Base-by-base conservation (phyloP, 2,797 vertebrate species). In the Enteromius radiatus region DNA sequence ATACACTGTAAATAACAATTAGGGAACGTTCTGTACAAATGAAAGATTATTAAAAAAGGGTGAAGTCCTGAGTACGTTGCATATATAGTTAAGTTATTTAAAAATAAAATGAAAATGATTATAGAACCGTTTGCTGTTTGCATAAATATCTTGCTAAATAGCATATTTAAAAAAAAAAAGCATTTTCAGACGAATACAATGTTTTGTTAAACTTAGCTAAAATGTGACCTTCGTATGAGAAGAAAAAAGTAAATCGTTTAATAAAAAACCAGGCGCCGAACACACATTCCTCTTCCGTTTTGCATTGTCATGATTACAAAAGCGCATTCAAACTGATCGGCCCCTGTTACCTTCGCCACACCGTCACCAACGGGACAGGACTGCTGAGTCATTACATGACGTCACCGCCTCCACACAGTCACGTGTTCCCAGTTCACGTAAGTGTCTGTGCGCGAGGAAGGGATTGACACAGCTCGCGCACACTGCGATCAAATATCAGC, bases 371-470 rank as follows among this genome's bases (percentile, higher is more conserved):
- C 65, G 47, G 33, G 0, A 26, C n/a, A 77, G 84, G 65, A 90
- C 4, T 87, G 94, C 93, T 91, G 93, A 95, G 93, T 95, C 94
- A 96, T 86, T 41, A 36, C 3, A 74, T 92, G 91, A 92, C 90
- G 92, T 38, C 88, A 85, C 87, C 87, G 82, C 90, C 88, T 82
- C 61, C 82, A 74, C 59, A 38, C 3, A 17, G 84, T 90, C 92
- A 94, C 92, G 88, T 93, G 93, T 54, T 5, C 64, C 7, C 19
- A 38, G 68, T 38, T 31, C 36, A 70, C 43, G 59, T 71, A 84
- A 83, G 52, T 47, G 52, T 73, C 45, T 15, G 85, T 4, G 61
- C 43, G 12, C 10, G 52, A 78, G 56, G 54, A 9, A 28, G 47
- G 59, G 21, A 1, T 56, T 9, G 79, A 54, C 28, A 87, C 74